A percentile compares a stretch with the other conserved stretches of the same genome.
Evolutionary conservation across 2,797 vertebrate genomes (phyloP).

Genomic region (Dermochelys coriacea): DNA sequence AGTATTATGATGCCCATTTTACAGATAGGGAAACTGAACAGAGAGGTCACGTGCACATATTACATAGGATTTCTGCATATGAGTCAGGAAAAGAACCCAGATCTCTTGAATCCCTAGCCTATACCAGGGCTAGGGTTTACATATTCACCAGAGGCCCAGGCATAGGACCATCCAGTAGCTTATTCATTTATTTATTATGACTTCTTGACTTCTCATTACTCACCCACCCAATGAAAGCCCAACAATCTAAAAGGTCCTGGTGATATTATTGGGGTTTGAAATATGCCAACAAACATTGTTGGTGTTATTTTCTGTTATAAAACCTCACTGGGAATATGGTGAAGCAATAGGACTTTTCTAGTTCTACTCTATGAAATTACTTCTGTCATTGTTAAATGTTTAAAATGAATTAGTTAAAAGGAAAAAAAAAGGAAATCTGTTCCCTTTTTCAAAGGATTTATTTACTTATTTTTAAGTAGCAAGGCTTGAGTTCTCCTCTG

Average conservation of each 20-base stretch:
- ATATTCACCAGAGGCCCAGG: not conserved
- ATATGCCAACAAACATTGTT: not conserved
- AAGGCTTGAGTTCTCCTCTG: not conserved
- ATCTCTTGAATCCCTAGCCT: not conserved
- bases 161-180: not conserved
- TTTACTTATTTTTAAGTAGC: not conserved
- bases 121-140: not conserved
- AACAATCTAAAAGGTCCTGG: not conserved
- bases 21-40: slow-evolving; percentile 1
- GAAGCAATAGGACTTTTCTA: not conserved
- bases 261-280: not conserved
- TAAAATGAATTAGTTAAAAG: slow-evolving; percentile 11
- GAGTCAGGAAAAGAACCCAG: not conserved
- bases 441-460: not conserved
- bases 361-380: not conserved
- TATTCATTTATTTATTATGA: not conserved
- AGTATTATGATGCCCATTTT: not conserved
- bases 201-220: not conserved
- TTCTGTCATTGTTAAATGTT: not conserved
- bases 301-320: not conserved
- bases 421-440: not conserved
- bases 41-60: not conserved
- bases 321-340: not conserved
- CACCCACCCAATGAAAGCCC: not conserved
- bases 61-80: not conserved